These are phyloP conservation scores for Lymantria dispar DNA, from an alignment of 2,888 invertebrate genomes.

Conservation along the genomic window DNA sequence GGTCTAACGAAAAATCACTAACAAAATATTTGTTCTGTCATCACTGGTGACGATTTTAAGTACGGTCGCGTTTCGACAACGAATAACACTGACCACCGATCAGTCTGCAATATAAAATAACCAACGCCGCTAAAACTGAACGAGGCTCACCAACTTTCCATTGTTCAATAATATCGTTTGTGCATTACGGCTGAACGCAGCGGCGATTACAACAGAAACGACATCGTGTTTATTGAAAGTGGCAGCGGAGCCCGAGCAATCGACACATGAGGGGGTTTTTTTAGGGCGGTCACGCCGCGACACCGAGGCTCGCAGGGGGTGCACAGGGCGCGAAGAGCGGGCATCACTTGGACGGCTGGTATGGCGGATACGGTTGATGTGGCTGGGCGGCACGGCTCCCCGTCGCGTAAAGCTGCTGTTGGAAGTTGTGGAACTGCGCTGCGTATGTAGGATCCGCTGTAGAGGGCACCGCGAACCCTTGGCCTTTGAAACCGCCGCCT, in stretches of 20 bases:
- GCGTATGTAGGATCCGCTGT: slow-evolving; percentile 96
- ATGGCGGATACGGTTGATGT: slow-evolving; percentile 71
- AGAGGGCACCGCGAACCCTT: slow-evolving; percentile 91
- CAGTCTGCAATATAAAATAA: slow-evolving; percentile 34
- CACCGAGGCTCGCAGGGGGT: slow-evolving; percentile 16
- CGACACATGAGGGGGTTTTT: slow-evolving; percentile 6
- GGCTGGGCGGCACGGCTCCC: slow-evolving; percentile 71
- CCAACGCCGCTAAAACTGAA: slow-evolving; percentile 26
- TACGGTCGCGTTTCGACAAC: slow-evolving; percentile 27
- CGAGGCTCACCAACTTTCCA: not conserved
- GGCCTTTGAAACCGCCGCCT: slow-evolving; percentile 86
- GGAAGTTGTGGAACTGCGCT: slow-evolving; percentile 97
- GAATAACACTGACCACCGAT: slow-evolving; percentile 34
- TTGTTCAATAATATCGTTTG: not conserved
- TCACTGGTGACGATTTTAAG: slow-evolving; percentile 36
- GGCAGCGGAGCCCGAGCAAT: slow-evolving; percentile 10
- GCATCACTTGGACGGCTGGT: slow-evolving; percentile 77
- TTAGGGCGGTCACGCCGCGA: slow-evolving; percentile 5
- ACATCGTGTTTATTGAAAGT: not conserved
- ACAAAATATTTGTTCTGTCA: slow-evolving; percentile 48
- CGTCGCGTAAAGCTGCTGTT: slow-evolving; percentile 96
- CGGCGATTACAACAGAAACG: not conserved
- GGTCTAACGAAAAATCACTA: slow-evolving; percentile 55
- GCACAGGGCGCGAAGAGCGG: slow-evolving; percentile 20
- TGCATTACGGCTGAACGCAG: not conserved